Evolutionary conservation across 2,113 vertebrate species (phyloP).

Genomic region (Sclerurus mexicanus): DNA sequence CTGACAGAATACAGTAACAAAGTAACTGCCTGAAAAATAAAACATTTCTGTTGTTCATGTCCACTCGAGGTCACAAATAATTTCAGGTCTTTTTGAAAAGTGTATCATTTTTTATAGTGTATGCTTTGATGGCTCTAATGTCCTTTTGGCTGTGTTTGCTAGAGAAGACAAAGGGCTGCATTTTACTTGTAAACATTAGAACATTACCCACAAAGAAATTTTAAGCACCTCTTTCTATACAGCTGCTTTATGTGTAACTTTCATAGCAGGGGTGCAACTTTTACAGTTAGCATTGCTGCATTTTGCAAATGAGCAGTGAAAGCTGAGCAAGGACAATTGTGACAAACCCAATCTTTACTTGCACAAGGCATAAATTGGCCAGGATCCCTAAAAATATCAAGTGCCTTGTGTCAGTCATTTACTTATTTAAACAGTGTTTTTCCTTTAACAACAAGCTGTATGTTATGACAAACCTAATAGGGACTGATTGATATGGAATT

Average conservation of each 20-base stretch:
- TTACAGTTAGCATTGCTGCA: background rate
- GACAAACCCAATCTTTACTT: background rate
- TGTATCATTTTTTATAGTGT: background rate
- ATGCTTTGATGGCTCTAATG: background rate
- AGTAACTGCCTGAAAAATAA: background rate
- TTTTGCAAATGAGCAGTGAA: background rate
- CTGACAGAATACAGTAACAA: background rate
- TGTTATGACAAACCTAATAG: background rate
- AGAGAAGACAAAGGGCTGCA: background rate
- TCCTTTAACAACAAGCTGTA: background rate
- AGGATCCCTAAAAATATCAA: background rate
- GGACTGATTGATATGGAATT: background rate
- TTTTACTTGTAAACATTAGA: background rate
- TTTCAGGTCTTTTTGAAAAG: background rate
- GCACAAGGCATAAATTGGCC: background rate
- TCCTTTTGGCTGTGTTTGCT: background rate
- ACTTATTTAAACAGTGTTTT: background rate
- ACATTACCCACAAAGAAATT: background rate
- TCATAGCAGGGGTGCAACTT: background rate
- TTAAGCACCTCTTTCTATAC: background rate
- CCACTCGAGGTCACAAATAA: background rate
- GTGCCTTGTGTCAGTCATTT: background rate
- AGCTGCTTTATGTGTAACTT: background rate
- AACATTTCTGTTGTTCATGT: background rate
- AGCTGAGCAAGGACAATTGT: background rate